Base-by-base conservation (phyloP, 2,797 vertebrate species). In the Erithacus rubecula region DNA sequence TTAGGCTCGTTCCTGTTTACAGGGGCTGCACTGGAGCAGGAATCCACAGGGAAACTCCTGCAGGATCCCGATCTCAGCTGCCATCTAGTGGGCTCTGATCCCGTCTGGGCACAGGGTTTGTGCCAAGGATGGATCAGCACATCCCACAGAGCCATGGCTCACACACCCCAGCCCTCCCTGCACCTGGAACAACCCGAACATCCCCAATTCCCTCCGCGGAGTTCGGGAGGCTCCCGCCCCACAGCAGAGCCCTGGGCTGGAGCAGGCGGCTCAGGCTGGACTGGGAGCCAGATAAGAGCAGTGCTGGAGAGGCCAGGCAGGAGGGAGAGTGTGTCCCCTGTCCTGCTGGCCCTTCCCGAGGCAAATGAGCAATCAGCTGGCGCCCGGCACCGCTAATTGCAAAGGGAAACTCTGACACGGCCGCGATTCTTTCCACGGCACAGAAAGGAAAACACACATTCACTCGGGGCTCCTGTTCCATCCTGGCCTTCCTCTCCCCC, bases 341-440 rank as follows among this genome's bases (percentile, higher is more conserved):
- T 71, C 84, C 92, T n/a, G 82, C 89, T 62, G 75, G 79, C 83
- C 72, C 55, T 90, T 84, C 75, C 89, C 93, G 77, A 83, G 79
- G 89, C 89, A 62, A 46, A 41, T 93, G 94, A 96, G 95, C 96
- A 94, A 92, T 90, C 52, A 53, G 84, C 87, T 95, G 93, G 91
- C 95, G 74, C 82, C 89, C 71, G 27, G 88, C 5, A 3, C 84
- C 17, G 89, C 92, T 96, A 83, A 93, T 93, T 93, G 95, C 87
- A 6, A 64, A 60, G 96, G 96, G 96, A 97, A 97, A 97, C 58
- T 96, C 89, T 96, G 96, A 96, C 95, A 95, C 77, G 68, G 14
- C 14, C 11, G 51, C 41, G 76, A 91, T 96, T 96, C 94, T 97
- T 97, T 96, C 96, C 96, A 96, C 87, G 30, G 93, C 83, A 5